Evolutionary conservation across 2,113 vertebrate genomes (phyloP), one percentile per base, ranked within the genome.

Genomic region (Datnioides undecimradiatus): DNA sequence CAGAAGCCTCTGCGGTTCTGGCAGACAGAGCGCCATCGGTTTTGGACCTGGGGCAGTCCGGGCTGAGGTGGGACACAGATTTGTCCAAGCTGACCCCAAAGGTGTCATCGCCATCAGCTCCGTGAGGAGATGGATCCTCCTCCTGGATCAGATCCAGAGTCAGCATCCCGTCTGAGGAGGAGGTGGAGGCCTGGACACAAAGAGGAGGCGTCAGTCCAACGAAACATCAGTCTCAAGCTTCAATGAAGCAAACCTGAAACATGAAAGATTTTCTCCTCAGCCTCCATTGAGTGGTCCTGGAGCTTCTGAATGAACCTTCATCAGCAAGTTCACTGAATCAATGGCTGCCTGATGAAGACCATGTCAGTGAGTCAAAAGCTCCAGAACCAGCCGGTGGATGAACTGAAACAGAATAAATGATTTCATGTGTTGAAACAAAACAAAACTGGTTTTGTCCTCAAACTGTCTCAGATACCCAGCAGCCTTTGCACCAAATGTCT

Each of bases 71-170:
- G 0, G 90, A 88, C 68, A 9, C 72, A 73, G 95, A 92, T 69
- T 95, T 95, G 60, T 96, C 95, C 76, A 95, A 48, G 27, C 95
- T 88, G 19, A 93, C 93, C 1, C 93, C 91, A 75, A 95, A 95
- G 59, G 88, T 94, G 66, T 92, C 85, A 0, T 94, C 93, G 0
- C 92, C 90, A 34, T 92, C 4, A 0, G 27, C 11, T 38, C 46
- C 67, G 11, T 14, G 62, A 86, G 25, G 90, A 84, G 52, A 4
- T 0, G 89, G 68, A 21, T 97, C 96, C 25, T 99, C 97, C 87
- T 99, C 97, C 83, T 98, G 97, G 91, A 99, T 97, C 84, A 98
- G 95, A 89, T 99, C 98, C n/a, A 99, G 94, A 1, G 96, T 99
- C 89, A 99, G 90, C 95, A 96, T 98, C 73, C 97, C 97, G 0